phyloP scores from a whole-genome alignment of 2,113 vertebrate genomes.

The Fregata magnificens region DNA sequence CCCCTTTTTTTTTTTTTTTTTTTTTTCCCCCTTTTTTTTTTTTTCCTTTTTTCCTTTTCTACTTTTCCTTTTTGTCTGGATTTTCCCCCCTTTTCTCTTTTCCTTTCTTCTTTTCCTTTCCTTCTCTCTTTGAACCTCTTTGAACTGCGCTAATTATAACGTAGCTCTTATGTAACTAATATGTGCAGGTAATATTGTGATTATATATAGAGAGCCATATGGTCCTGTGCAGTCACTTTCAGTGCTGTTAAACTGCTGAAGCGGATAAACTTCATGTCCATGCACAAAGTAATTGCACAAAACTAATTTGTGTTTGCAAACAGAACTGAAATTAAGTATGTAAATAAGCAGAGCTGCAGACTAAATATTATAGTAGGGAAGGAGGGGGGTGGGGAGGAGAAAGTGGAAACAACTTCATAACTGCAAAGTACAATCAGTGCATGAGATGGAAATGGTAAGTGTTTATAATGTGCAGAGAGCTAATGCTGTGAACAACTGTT shows the following conservation, averaged over 20 bases:
- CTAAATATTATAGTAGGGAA: slow-evolving; percentile 68
- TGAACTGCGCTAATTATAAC: slow-evolving; percentile 53
- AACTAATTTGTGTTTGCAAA: slow-evolving; percentile 82
- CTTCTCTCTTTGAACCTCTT: neutral
- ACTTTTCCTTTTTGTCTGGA: neutral
- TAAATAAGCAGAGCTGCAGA: slow-evolving; percentile 75
- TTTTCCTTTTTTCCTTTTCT: neutral
- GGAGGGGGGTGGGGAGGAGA: neutral
- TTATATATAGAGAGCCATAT: slow-evolving; percentile 75
- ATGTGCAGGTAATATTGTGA: slow-evolving; percentile 75
- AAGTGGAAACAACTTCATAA: slow-evolving; percentile 45
- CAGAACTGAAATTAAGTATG: slow-evolving; percentile 76
- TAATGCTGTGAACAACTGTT: neutral
- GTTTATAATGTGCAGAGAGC: slow-evolving; percentile 6
- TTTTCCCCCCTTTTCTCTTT: neutral
- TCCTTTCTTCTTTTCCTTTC: neutral
- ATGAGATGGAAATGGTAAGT: neutral
- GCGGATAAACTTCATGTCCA: slow-evolving; percentile 71
- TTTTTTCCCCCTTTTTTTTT: neutral
- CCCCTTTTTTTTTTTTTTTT: neutral
- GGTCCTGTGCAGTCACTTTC: slow-evolving; percentile 55
- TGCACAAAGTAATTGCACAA: slow-evolving; percentile 77
- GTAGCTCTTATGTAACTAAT: slow-evolving; percentile 74
- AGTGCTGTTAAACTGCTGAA: slow-evolving; percentile 63
- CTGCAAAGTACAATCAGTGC: neutral